These are phyloP conservation scores for Cryptomyrus ogoouensis DNA, from an alignment of 2,113 vertebrate species.

Conservation along the genomic window DNA sequence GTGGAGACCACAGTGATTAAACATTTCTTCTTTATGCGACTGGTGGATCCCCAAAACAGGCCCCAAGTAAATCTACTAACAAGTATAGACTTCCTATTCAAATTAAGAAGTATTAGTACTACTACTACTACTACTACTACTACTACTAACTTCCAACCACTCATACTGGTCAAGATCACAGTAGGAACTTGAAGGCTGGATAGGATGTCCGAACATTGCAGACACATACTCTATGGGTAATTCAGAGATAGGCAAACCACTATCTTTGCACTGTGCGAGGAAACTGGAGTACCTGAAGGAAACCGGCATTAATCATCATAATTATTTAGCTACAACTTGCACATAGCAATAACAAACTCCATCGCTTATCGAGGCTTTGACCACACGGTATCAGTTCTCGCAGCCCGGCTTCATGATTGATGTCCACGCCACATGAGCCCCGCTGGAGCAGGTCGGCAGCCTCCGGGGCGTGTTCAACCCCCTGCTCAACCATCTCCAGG, in stretches of 20 bases:
- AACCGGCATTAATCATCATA: background rate
- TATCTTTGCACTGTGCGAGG: background rate
- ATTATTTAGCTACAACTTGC: background rate
- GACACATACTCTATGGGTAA: background rate
- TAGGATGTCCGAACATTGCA: background rate
- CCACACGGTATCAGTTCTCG: background rate
- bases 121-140: background rate
- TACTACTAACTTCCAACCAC: background rate
- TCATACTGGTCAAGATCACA: background rate
- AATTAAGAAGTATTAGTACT: background rate
- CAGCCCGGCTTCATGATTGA: background rate
- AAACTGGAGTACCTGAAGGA: background rate
- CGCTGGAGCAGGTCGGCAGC: background rate
- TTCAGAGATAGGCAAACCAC: background rate
- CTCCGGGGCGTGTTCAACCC: background rate
- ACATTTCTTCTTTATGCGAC: background rate
- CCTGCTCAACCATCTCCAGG: background rate
- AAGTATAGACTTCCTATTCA: background rate
- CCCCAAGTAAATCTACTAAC: background rate
- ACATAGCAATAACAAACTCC: background rate
- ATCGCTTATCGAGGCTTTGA: background rate
- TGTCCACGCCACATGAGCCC: background rate
- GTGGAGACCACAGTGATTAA: background rate
- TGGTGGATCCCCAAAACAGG: background rate
- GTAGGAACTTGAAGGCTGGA: background rate